These are phyloP conservation scores for Exocentrus adspersus DNA, from an alignment of 2,888 invertebrate species.

Conservation along the genomic window DNA sequence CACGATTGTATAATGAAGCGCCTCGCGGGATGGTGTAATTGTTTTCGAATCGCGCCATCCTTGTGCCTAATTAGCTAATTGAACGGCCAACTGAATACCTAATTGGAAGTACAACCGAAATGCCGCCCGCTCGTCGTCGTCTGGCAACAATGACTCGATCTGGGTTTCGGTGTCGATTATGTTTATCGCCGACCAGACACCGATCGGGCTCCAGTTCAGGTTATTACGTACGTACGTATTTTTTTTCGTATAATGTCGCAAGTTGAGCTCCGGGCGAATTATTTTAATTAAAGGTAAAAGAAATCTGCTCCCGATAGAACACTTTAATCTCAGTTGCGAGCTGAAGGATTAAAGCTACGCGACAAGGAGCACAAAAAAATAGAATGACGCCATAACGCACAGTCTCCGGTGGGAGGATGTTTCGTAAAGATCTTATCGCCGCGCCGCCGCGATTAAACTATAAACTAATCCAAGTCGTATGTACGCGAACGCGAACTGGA, in stretches of 20 bases:
- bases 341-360: conserved; percentile 16
- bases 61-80: conserved; percentile 23
- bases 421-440: conserved; percentile 3
- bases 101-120: conserved; percentile 11
- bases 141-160: conserved; percentile 6
- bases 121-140: neutral
- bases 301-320: no score
- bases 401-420: neutral
- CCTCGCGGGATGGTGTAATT: conserved; percentile 16
- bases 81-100: conserved; percentile 18
- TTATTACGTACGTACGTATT: no score
- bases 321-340: conserved; percentile 14
- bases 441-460: neutral
- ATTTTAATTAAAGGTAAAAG: no score
- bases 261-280: no score
- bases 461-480: no score
- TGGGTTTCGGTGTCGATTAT: conserved; percentile 6
- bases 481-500: no score
- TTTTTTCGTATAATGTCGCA: no score
- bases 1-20: conserved; percentile 12
- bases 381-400: no score
- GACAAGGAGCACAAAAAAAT: conserved; percentile 11
- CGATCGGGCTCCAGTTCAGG: no score
- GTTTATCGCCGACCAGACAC: no score
- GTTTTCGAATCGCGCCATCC: conserved; percentile 25